Percentiles rank a stretch among this genome's conserved stretches.
Conservation (phyloP, 2,113 vertebrate genomes). For the Malurus cyaneus region DNA sequence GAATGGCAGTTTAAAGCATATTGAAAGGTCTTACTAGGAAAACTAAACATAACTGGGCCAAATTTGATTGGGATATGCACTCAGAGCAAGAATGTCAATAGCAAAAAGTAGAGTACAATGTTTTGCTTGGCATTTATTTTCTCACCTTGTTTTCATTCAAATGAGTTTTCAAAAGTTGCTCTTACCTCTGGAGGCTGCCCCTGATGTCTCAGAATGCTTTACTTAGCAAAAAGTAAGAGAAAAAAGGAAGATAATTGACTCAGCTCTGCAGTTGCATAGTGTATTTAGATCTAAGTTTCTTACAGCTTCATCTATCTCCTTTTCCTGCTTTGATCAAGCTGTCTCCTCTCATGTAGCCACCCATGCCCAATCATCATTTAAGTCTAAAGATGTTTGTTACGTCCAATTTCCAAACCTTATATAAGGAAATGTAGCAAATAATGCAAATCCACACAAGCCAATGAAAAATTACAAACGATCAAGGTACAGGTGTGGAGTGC, state of each 20-base stretch:
- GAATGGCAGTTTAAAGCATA: background rate
- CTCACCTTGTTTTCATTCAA: background rate
- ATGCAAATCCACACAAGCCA: background rate
- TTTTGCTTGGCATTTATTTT: background rate
- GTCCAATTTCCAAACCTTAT: background rate
- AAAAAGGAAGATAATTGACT: background rate
- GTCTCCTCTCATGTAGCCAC: background rate
- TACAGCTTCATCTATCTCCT: background rate
- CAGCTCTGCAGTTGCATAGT: background rate
- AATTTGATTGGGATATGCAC: background rate
- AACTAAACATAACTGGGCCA: background rate
- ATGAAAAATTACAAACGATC: background rate
- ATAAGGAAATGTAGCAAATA: background rate
- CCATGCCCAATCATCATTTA: background rate
- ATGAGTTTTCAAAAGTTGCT: background rate
- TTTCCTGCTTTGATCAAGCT: background rate
- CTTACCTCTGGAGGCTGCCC: background rate
- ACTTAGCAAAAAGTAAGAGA: background rate
- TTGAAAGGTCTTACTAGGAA: background rate
- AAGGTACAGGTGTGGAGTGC: background rate
- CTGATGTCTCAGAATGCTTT: background rate
- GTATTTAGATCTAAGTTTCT: background rate
- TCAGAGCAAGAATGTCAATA: background rate
- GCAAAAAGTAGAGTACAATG: background rate
- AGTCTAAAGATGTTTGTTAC: background rate